Evolutionary conservation across 2,797 vertebrate genomes (phyloP).

Genomic region (Apogon talboti): DNA sequence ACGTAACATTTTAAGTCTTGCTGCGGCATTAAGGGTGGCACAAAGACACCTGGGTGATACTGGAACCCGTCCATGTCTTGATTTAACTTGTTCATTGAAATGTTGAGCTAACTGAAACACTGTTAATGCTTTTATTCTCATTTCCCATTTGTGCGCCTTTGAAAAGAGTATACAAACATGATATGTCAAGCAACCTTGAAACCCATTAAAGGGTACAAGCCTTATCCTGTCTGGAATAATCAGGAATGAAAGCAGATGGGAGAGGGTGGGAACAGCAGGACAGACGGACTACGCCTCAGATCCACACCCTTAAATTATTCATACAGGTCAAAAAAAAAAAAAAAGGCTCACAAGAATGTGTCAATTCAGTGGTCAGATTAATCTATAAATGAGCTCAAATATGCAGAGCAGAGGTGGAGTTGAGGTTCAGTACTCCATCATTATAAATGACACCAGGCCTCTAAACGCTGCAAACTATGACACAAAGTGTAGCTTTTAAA

Average conservation of each 20-base stretch:
- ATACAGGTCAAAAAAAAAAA: constrained; percentile 16
- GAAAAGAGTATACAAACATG: neutral
- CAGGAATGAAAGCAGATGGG: constrained; percentile 35
- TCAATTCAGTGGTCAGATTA: neutral
- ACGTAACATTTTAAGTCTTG: neutral
- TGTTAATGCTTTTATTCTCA: neutral
- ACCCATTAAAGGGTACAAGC: constrained; percentile 41
- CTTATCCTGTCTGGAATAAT: constrained; percentile 48
- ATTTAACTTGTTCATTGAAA: neutral
- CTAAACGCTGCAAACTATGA: neutral
- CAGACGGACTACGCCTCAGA: constrained; percentile 24
- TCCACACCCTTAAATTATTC: constrained; percentile 41
- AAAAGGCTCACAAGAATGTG: neutral
- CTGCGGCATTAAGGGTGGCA: neutral
- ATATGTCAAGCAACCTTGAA: constrained; percentile 3
- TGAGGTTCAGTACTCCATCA: constrained; percentile 5
- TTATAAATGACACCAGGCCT: constrained; percentile 5
- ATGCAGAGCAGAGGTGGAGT: neutral
- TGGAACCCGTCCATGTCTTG: neutral
- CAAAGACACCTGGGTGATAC: neutral
- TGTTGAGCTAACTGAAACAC: neutral
- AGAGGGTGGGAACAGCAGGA: constrained; percentile 34
- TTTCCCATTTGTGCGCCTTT: neutral
- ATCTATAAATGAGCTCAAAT: neutral
- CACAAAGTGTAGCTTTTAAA: constrained; percentile 1